Percentiles rank a stretch among this genome's conserved stretches.
Evolutionary conservation across 1,140 invertebrate species (phyloP).

Genomic region (Scaptodrosophila lebanonensis): DNA sequence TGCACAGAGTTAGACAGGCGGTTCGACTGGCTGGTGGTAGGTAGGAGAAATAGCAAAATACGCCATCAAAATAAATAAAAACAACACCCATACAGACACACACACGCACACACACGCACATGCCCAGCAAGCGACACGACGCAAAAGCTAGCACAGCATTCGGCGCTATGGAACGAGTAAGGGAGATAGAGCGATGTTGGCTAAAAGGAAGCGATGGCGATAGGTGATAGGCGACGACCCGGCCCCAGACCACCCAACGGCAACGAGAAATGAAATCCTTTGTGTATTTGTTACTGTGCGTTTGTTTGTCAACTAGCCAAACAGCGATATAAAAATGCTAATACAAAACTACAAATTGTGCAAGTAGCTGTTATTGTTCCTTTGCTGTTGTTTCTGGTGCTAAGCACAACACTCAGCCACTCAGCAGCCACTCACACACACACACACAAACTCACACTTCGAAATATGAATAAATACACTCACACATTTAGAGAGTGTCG

Average conservation of each 20-base stretch:
- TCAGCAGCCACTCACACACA: too few species aligned
- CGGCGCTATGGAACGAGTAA: slow-evolving; percentile 34
- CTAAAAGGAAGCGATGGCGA: slow-evolving; percentile 7
- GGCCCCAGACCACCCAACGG: slow-evolving; percentile 54
- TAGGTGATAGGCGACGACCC: slow-evolving; percentile 45
- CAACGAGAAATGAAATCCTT: slow-evolving; percentile 65
- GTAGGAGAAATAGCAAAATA: slow-evolving; percentile 69
- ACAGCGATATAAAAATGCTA: slow-evolving; percentile 63
- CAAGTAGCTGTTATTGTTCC: slow-evolving; percentile 5
- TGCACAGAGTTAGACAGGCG: slow-evolving; percentile 7
- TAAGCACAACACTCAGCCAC: too few species aligned
- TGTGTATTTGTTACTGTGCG: slow-evolving; percentile 47
- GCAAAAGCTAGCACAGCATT: slow-evolving; percentile 64
- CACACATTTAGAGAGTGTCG: slow-evolving; percentile 52
- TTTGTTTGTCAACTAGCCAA: slow-evolving; percentile 68
- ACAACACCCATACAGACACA: slow-evolving; percentile 27
- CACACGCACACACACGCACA: background rate
- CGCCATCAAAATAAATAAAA: slow-evolving; percentile 72
- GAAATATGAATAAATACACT: too few species aligned
- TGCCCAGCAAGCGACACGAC: slow-evolving; percentile 9
- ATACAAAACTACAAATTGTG: slow-evolving; percentile 53
- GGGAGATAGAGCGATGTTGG: slow-evolving; percentile 6
- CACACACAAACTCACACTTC: too few species aligned
- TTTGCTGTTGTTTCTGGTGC: background rate
- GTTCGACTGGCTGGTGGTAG: slow-evolving; percentile 42